Conservation (phyloP, 2,113 vertebrate genomes). For the Trinectes maculatus region DNA sequence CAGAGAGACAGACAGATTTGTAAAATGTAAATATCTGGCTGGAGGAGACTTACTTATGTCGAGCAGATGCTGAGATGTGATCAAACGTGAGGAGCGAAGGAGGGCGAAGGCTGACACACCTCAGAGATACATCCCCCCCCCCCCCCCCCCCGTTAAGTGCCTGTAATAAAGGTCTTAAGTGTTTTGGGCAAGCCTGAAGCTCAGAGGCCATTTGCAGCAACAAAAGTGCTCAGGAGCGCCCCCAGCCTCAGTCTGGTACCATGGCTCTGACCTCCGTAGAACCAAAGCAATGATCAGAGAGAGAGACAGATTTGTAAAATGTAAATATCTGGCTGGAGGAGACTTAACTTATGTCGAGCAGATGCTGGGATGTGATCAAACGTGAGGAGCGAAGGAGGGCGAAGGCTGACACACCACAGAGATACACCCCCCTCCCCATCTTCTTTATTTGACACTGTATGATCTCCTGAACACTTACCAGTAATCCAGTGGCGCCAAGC, state of each 20-base stretch:
- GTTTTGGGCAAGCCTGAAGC: constrained; percentile 64
- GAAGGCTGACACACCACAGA: constrained; percentile 29
- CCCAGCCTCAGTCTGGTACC: constrained; percentile 32
- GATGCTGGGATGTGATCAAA: constrained; percentile 62
- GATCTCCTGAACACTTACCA: constrained; percentile 43
- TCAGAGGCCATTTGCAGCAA: constrained; percentile 53
- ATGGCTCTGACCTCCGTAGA: constrained; percentile 37
- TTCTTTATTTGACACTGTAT: constrained; percentile 44
- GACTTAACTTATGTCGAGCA: constrained; percentile 50
- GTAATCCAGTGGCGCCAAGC: constrained; percentile 27
- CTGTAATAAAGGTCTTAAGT: constrained; percentile 75
- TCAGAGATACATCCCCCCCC: constrained; percentile 54
- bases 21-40: constrained; percentile 66
- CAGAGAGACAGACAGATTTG: constrained; percentile 47
- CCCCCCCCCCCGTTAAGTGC: too few relatives aligned
- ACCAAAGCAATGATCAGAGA: constrained; percentile 52
- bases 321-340: constrained; percentile 62
- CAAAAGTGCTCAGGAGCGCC: constrained; percentile 27
- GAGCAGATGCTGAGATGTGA: constrained; percentile 47
- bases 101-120: constrained; percentile 23
- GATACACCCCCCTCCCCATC: constrained; percentile 55
- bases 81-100: constrained; percentile 49
- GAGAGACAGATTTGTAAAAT: constrained; percentile 50
- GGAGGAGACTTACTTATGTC: constrained; percentile 56
- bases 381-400: constrained; percentile 24